These are phyloP conservation scores for Tympanoctomys barrerae DNA, from an alignment of 2,797 vertebrate species.

Conservation along the genomic window DNA sequence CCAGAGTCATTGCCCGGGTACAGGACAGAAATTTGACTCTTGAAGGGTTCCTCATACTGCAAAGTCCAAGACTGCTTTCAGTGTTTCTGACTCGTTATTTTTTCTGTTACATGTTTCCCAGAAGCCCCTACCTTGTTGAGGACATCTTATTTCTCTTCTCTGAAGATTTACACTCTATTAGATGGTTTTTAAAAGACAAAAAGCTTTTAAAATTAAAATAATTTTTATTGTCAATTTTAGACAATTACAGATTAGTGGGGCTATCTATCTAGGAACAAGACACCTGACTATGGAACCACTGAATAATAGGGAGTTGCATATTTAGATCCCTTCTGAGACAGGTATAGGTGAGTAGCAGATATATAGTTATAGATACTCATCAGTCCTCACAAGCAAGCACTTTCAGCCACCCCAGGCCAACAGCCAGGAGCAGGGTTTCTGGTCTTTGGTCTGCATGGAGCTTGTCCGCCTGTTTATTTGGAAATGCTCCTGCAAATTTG, in stretches of 20 bases:
- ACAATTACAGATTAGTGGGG: background rate
- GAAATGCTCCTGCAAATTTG: background rate
- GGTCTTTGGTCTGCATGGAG: background rate
- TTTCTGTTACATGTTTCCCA: background rate
- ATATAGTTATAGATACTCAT: background rate
- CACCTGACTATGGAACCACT: background rate
- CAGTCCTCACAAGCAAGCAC: background rate
- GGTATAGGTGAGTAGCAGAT: background rate
- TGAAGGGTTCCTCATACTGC: background rate
- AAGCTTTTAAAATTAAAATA: conserved; percentile 14
- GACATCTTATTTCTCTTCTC: background rate
- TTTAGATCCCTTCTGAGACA: background rate
- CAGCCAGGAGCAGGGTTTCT: background rate
- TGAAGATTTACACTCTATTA: background rate
- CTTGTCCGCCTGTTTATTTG: conserved; percentile 32
- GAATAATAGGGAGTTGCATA: background rate
- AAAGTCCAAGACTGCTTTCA: background rate
- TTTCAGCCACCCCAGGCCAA: background rate
- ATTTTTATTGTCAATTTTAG: background rate
- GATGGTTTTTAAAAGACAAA: conserved; percentile 24
- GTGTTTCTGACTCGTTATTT: background rate
- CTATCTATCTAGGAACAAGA: background rate
- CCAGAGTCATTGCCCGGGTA: background rate
- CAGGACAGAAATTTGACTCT: background rate
- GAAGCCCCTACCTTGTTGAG: background rate